Conservation (phyloP, 2,888 invertebrate species). For the Lamellibrachia columna region DNA sequence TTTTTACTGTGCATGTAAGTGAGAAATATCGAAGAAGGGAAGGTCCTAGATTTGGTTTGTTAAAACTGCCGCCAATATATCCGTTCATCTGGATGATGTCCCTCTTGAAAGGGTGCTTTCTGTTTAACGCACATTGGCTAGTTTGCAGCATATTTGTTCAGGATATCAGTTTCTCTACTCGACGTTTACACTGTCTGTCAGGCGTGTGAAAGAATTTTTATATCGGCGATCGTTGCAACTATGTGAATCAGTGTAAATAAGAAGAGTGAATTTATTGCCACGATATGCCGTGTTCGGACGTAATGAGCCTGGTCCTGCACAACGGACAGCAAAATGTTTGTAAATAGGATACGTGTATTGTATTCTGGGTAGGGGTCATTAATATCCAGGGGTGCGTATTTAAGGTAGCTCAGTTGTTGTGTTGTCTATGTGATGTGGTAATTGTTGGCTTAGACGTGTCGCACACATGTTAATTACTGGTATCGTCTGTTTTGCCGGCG, state of each 20-base stretch:
- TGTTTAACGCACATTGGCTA: neutral
- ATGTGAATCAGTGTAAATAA: conserved; percentile 14
- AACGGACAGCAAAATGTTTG: neutral
- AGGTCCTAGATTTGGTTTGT: neutral
- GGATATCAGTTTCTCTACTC: neutral
- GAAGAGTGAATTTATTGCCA: neutral
- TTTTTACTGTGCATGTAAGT: neutral
- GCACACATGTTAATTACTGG: neutral
- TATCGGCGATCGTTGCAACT: neutral
- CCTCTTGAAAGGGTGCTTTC: neutral
- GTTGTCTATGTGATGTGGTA: conserved; percentile 1
- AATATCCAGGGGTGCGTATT: neutral
- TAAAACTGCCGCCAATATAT: too few species aligned
- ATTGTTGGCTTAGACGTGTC: neutral
- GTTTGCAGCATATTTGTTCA: neutral
- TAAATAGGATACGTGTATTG: neutral
- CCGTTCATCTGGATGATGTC: too few species aligned
- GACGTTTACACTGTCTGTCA: neutral
- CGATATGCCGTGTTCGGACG: neutral
- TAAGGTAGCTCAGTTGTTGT: neutral
- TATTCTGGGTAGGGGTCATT: neutral
- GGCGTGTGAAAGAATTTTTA: neutral
- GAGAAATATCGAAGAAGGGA: neutral
- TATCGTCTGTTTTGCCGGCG: neutral
- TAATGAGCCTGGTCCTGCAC: neutral